A percentile compares a stretch with the other conserved stretches of the same genome.
These are phyloP conservation scores for Macrotis lagotis DNA, from an alignment of 2,113 vertebrate genomes.

Conservation along the genomic window DNA sequence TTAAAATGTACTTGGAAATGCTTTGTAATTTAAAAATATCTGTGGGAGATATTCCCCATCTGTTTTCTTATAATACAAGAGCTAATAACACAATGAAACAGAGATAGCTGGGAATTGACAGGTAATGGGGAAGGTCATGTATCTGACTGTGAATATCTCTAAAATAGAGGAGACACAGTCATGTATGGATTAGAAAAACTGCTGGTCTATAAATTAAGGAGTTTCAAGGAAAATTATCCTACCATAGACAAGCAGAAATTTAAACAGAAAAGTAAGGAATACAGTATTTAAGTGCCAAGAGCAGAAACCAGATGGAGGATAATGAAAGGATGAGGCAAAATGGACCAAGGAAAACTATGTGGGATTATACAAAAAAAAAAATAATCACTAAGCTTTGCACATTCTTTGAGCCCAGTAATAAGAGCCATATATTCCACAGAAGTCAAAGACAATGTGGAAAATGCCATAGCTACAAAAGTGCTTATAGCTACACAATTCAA, in stretches of 20 bases:
- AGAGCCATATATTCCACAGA: not conserved
- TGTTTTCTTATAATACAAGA: not conserved
- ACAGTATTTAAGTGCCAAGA: not conserved
- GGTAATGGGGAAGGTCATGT: not conserved
- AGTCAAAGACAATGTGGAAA: not conserved
- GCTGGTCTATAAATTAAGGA: not conserved
- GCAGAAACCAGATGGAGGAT: not conserved
- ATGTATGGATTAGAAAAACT: not conserved
- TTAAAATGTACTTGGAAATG: not conserved
- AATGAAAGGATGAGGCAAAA: not conserved
- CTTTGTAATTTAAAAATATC: not conserved
- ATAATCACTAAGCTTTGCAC: not conserved
- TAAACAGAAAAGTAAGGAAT: not conserved
- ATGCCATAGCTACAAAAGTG: not conserved
- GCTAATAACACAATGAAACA: not conserved
- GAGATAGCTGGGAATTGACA: not conserved
- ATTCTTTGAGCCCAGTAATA: not conserved
- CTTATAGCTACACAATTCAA: not conserved
- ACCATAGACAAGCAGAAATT: not conserved
- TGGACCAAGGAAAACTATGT: not conserved
- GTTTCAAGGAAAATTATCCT: not conserved
- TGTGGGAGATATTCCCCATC: not conserved
- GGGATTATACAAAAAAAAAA: not conserved
- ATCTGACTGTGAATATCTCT: not conserved
- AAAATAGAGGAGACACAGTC: not conserved